Percentiles rank a stretch among this genome's conserved stretches.
phyloP scores from a whole-genome alignment of 2,888 invertebrate species.

The Strigamia maritima region DNA sequence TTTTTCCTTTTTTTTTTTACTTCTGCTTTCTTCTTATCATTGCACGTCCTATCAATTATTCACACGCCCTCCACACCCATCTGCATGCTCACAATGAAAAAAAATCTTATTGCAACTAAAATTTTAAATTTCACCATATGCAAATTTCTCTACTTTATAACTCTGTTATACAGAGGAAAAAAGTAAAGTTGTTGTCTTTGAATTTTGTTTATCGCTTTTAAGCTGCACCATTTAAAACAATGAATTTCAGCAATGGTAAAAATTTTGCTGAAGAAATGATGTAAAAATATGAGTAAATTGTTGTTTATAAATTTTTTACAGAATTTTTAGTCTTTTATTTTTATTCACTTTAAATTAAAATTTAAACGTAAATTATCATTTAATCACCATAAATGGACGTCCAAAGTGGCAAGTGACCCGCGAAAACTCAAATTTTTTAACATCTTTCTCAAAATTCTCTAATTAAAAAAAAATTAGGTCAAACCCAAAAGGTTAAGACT shows the following conservation, averaged over 20 bases:
- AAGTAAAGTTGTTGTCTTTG: not conserved
- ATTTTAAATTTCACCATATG: conserved; percentile 13
- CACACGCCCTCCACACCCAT: not conserved
- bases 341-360: not conserved
- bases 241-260: no score
- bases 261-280: no score
- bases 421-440: no score
- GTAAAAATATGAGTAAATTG: no score
- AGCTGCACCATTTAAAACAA: no score
- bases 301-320: not conserved
- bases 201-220: no score
- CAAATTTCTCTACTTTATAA: not conserved
- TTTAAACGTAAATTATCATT: no score
- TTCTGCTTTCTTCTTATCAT: conserved; percentile 12
- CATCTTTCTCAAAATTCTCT: no score
- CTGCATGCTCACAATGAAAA: not conserved
- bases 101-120: not conserved
- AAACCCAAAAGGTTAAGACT: not conserved
- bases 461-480: not conserved
- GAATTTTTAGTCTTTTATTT: no score
- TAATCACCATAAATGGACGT: no score
- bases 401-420: no score
- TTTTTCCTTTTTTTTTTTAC: not conserved
- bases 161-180: not conserved
- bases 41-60: conserved; percentile 13